Conservation (phyloP, 2,113 vertebrate species). For the Ursus arctos region DNA sequence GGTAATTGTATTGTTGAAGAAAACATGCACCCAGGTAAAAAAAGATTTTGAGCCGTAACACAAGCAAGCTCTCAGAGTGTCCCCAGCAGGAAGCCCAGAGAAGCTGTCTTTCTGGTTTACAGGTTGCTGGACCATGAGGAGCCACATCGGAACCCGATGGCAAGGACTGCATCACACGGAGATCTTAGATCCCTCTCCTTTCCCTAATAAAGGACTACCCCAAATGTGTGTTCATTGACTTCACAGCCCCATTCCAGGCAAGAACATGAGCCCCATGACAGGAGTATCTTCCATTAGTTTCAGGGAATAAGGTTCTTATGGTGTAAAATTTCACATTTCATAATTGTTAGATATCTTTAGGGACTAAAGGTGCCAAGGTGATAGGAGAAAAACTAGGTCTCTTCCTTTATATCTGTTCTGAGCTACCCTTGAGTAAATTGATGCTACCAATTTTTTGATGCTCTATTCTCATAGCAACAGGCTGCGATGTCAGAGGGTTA, state of each 20-base stretch:
- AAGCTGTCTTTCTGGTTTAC: background rate
- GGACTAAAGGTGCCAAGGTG: background rate
- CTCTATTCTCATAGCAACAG: slow-evolving; percentile 62
- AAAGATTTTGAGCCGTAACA: background rate
- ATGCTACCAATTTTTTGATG: slow-evolving; percentile 27
- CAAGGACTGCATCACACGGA: background rate
- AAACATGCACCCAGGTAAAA: background rate
- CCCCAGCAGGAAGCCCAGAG: background rate
- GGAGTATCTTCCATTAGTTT: background rate
- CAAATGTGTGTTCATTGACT: background rate
- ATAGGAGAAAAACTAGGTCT: background rate
- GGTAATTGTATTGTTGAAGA: background rate
- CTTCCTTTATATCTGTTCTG: slow-evolving; percentile 37
- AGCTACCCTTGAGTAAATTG: slow-evolving; percentile 36
- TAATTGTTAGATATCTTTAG: background rate
- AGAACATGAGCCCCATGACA: background rate
- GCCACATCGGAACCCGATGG: background rate
- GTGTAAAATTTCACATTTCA: slow-evolving; percentile 3
- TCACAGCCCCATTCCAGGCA: background rate
- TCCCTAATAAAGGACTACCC: background rate
- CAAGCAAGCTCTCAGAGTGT: background rate
- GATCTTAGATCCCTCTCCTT: background rate
- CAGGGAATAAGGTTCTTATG: background rate
- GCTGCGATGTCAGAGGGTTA: slow-evolving; percentile 61
- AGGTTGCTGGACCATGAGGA: background rate